These are phyloP conservation scores for Parazoanthus atlanticus DNA, from an alignment of 92 coral and sea anemone species.

Conservation along the genomic window DNA sequence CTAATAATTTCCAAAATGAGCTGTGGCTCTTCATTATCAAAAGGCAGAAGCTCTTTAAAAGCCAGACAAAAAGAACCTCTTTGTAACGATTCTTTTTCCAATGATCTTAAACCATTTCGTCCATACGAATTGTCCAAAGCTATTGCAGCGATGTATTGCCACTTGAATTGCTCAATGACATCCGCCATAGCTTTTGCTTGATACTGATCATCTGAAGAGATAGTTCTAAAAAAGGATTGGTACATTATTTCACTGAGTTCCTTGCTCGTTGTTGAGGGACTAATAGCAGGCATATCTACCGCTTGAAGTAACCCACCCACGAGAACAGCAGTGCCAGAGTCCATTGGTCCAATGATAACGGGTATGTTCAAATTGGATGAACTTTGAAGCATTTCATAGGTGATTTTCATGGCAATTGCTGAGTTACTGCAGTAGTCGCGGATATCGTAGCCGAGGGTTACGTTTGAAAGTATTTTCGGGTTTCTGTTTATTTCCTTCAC, in stretches of 20 bases:
- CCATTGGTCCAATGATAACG: constrained; percentile 69
- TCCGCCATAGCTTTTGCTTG: constrained; percentile 85
- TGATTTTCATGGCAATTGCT: constrained; percentile 54
- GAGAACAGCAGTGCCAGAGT: constrained; percentile 64
- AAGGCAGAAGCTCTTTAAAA: constrained; percentile 63
- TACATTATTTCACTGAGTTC: constrained; percentile 67
- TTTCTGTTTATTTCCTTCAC: constrained; percentile 57
- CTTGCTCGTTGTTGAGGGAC: constrained; percentile 71
- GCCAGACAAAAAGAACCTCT: constrained; percentile 65
- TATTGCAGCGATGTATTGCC: constrained; percentile 83
- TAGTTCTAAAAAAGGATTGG: constrained; percentile 68
- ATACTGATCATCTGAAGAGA: constrained; percentile 65
- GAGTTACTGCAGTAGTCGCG: constrained; percentile 72
- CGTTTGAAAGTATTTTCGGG: constrained; percentile 45
- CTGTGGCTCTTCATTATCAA: too few species aligned
- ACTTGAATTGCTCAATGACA: constrained; percentile 68
- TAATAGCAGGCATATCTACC: constrained; percentile 71
- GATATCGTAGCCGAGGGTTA: constrained; percentile 66
- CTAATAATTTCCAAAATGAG: constrained; percentile 60
- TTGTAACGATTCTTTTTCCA: constrained; percentile 63
- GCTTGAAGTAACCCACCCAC: constrained; percentile 74
- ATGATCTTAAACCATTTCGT: constrained; percentile 58
- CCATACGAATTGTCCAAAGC: constrained; percentile 80
- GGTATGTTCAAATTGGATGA: constrained; percentile 18
- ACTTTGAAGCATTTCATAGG: constrained; percentile 30